These are phyloP conservation scores for Montipora foliosa DNA, from an alignment of 64 coral and sea anemone species.

Conservation along the genomic window DNA sequence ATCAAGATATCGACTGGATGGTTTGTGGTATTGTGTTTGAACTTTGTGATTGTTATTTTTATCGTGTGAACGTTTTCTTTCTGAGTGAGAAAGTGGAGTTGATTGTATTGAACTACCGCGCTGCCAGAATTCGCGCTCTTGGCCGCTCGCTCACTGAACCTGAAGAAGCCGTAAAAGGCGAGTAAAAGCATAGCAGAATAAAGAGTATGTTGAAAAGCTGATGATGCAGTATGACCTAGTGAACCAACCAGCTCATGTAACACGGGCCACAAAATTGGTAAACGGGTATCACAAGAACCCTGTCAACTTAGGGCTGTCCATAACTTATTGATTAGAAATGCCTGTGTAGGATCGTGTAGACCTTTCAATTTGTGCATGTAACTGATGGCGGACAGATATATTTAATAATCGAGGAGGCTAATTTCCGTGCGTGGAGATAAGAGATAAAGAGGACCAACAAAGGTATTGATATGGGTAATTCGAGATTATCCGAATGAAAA, in stretches of 20 bases:
- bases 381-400: not conserved
- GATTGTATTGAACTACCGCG: not conserved
- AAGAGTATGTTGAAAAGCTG: not conserved
- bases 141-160: not conserved
- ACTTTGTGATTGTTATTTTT: constrained; percentile 41
- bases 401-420: not conserved
- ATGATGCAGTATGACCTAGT: not conserved
- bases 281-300: not conserved
- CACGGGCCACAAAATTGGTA: not conserved
- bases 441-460: not conserved
- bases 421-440: not conserved
- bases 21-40: constrained; percentile 27
- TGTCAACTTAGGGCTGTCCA: not conserved
- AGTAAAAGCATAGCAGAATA: constrained; percentile 1
- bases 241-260: not conserved
- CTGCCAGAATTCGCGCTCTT: not conserved
- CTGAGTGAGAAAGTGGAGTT: not conserved
- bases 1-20: constrained; percentile 34
- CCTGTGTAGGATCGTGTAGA: not conserved
- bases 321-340: constrained; percentile 2
- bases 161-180: not conserved
- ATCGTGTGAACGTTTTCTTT: not conserved
- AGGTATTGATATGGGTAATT: not conserved
- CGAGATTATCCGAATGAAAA: not conserved
- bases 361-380: not conserved